Conservation (phyloP, 2,797 vertebrate genomes). For the Apogon talboti region DNA sequence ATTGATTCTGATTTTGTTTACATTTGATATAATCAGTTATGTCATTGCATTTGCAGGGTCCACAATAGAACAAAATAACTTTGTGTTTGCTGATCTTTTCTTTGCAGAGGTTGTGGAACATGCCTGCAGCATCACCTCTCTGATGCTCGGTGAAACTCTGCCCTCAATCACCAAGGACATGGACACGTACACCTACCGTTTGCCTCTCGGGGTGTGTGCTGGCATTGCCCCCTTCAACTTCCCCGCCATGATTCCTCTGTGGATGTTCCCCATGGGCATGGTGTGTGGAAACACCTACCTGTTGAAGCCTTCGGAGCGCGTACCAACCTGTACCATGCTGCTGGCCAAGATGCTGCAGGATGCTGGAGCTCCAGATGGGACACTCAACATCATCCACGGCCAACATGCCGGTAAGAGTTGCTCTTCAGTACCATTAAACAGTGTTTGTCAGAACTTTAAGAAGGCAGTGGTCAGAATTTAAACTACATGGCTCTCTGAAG, state of each 20-base stretch:
- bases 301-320: conserved; percentile 95
- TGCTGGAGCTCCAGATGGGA: conserved; percentile 93
- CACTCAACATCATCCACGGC: conserved; percentile 94
- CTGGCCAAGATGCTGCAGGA: conserved; percentile 94
- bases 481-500: no score
- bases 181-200: conserved; percentile 93
- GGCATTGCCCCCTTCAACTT: conserved; percentile 97
- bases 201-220: conserved; percentile 93
- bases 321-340: conserved; percentile 93
- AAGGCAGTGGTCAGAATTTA: no score
- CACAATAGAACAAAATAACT: not conserved
- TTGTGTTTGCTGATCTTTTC: not conserved
- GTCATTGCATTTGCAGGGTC: not conserved
- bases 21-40: not conserved
- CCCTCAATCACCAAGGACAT: conserved; percentile 97
- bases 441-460: not conserved
- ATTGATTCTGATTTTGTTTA: not conserved
- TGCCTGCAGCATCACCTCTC: conserved; percentile 93
- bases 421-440: not conserved
- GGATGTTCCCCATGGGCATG: conserved; percentile 98
- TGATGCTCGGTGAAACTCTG: conserved; percentile 95
- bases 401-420: conserved; percentile 88
- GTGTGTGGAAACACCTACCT: conserved; percentile 96
- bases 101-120: conserved; percentile 96
- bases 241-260: conserved; percentile 97